Conservation (phyloP, 30 jellyfish, hydroid and myxozoan genomes). For the Catostylus mosaicus region DNA sequence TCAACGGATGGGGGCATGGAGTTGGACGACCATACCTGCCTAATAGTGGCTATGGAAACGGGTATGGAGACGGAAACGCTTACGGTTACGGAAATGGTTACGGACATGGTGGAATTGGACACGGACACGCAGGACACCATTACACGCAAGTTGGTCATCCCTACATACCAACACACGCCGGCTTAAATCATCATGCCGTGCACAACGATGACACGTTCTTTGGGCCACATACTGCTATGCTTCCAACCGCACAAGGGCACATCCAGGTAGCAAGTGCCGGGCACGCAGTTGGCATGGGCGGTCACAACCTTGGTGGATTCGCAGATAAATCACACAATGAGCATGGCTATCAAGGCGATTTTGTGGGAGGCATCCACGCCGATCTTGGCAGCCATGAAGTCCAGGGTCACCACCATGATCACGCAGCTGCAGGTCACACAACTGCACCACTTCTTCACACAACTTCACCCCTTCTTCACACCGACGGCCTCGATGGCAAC, state of each 20-base stretch:
- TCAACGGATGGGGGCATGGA: slow-evolving; percentile 37
- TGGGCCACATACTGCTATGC: slow-evolving; percentile 55
- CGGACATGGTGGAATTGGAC: slow-evolving; percentile 65
- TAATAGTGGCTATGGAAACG: slow-evolving; percentile 50
- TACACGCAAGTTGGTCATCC: slow-evolving; percentile 51
- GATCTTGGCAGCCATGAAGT: slow-evolving; percentile 64
- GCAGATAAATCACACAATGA: slow-evolving; percentile 45
- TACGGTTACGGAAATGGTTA: slow-evolving; percentile 11
- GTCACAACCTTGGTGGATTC: slow-evolving; percentile 64
- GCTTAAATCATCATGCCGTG: slow-evolving; percentile 38
- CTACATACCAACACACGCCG: slow-evolving; percentile 57
- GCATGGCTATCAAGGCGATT: slow-evolving; percentile 52
- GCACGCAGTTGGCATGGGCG: slow-evolving; percentile 68
- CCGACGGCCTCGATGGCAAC: slow-evolving; percentile 21
- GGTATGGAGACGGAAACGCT: slow-evolving; percentile 30
- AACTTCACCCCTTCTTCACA: neutral
- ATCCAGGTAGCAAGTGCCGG: slow-evolving; percentile 70
- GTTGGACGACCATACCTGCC: slow-evolving; percentile 38
- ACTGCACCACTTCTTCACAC: slow-evolving; percentile 23
- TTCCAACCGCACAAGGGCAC: slow-evolving; percentile 78
- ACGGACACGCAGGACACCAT: slow-evolving; percentile 26
- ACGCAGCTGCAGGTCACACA: slow-evolving; percentile 38
- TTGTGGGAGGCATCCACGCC: slow-evolving; percentile 79
- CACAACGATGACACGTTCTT: slow-evolving; percentile 43
- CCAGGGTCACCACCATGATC: slow-evolving; percentile 55